These are phyloP conservation scores for Hippolais icterina DNA, from an alignment of 2,113 vertebrate species.

Conservation along the genomic window DNA sequence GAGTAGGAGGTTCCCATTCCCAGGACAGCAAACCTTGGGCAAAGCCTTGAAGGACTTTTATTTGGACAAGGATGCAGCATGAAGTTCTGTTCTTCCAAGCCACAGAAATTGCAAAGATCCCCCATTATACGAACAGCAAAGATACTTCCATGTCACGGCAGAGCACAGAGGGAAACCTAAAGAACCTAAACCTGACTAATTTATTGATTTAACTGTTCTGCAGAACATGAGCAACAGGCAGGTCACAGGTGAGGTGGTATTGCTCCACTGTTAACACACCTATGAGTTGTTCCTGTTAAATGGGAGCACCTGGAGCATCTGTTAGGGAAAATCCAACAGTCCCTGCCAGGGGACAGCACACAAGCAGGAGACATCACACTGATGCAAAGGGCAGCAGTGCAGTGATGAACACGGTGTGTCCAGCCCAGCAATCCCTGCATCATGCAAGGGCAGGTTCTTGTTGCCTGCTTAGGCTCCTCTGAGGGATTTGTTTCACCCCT, in stretches of 20 bases:
- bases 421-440: not conserved
- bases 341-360: not conserved
- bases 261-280: not conserved
- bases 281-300: not conserved
- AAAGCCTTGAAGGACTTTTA: not conserved
- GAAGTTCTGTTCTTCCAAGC: not conserved
- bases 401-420: rapidly evolving
- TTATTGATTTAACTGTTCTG: not conserved
- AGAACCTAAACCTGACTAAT: not conserved
- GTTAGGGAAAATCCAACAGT: not conserved
- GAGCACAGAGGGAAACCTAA: not conserved
- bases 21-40: not conserved
- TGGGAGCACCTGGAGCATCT: not conserved
- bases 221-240: not conserved
- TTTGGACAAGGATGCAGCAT: not conserved
- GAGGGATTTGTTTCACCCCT: not conserved
- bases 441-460: not conserved
- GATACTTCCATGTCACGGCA: not conserved
- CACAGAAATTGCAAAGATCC: not conserved
- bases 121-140: not conserved
- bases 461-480: not conserved
- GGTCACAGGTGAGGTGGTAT: not conserved
- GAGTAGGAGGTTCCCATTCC: not conserved
- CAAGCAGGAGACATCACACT: not conserved
- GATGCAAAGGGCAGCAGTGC: not conserved